These are phyloP conservation scores for Drosophila barbarae DNA, from an alignment of 2,888 invertebrate species.

Conservation along the genomic window DNA sequence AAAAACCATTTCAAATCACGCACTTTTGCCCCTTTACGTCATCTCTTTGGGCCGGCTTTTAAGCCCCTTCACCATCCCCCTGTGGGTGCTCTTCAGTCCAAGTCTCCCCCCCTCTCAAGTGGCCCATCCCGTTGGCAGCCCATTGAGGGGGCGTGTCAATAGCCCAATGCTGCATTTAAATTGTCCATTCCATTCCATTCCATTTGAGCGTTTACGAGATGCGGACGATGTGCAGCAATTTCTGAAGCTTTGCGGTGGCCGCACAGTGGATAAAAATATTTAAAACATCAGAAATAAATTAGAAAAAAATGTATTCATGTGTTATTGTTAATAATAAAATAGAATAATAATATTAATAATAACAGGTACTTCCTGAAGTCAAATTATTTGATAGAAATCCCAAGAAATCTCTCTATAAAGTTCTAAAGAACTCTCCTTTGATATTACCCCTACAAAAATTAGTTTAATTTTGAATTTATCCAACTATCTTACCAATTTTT, in stretches of 20 bases:
- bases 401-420: too few relatives aligned
- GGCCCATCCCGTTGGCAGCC: slow-evolving; percentile 35
- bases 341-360: not conserved
- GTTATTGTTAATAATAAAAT: not conserved
- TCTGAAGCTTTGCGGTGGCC: slow-evolving; percentile 14
- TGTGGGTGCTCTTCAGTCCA: too few relatives aligned
- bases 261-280: slow-evolving; percentile 5
- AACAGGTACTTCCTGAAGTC: not conserved
- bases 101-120: not conserved
- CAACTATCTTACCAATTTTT: not conserved
- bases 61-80: not conserved
- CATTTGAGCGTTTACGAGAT: slow-evolving; percentile 55
- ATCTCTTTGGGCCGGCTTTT: not conserved
- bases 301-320: not conserved
- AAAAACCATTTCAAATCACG: slow-evolving; percentile 58
- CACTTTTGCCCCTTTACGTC: slow-evolving; percentile 21
- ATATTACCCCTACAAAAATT: not conserved
- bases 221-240: slow-evolving; percentile 54
- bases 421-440: not conserved
- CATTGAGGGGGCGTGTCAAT: slow-evolving; percentile 62
- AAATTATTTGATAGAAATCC: not conserved
- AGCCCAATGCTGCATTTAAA: slow-evolving; percentile 62
- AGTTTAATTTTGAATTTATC: not conserved
- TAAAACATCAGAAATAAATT: not conserved
- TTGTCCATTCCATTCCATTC: slow-evolving; percentile 51